Percentiles rank a stretch among this genome's conserved stretches.
phyloP scores from a whole-genome alignment of 2,113 vertebrate genomes.

The Haemorhous mexicanus region DNA sequence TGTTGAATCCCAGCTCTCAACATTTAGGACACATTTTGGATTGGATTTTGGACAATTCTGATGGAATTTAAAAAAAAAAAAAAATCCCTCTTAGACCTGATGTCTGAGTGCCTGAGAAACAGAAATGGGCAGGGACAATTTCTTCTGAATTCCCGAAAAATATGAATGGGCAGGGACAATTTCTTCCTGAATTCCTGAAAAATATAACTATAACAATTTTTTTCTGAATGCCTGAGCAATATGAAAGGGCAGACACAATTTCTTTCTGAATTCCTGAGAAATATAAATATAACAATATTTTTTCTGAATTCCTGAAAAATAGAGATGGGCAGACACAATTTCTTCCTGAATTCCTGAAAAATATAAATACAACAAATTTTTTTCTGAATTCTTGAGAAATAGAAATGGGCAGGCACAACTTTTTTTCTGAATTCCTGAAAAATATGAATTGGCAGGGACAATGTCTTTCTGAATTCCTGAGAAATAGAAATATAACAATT shows the following conservation, averaged over 20 bases:
- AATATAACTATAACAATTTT: not conserved
- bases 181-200: not conserved
- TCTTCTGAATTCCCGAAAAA: not conserved
- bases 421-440: not conserved
- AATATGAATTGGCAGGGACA: not conserved
- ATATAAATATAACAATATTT: not conserved
- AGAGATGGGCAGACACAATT: no score
- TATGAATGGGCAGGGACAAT: no score
- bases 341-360: not conserved
- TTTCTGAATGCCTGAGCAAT: not conserved
- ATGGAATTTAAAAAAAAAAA: accelerated
- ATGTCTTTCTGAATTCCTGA: not conserved
- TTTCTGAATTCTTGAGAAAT: not conserved
- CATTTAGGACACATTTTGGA: not conserved
- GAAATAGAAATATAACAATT: not conserved
- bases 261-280: not conserved
- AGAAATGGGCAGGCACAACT: not conserved
- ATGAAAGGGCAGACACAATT: no score
- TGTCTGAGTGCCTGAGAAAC: not conserved
- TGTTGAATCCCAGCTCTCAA: not conserved
- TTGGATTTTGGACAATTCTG: not conserved
- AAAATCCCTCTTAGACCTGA: not conserved
- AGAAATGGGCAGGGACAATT: not conserved
- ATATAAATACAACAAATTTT: not conserved
- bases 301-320: no score